Evolutionary conservation across 2,113 vertebrate genomes (phyloP).

Genomic region (Corythornis cristatus): DNA sequence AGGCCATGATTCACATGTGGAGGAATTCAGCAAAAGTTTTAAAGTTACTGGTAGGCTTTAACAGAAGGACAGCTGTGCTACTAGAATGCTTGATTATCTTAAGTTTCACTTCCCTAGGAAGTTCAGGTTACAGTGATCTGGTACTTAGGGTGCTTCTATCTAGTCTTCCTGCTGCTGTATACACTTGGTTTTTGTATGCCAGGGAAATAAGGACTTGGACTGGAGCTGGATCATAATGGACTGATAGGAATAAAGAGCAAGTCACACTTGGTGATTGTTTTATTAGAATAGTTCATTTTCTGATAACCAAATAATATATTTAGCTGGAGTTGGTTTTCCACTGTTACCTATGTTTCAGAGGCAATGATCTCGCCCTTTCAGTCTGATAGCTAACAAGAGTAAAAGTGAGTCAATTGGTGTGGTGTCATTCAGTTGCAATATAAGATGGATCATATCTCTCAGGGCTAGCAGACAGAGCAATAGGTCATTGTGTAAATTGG

Average conservation of each 20-base stretch:
- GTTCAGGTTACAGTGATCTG: background rate
- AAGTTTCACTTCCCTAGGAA: background rate
- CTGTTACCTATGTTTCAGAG: background rate
- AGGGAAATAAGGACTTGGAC: background rate
- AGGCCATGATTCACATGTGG: background rate
- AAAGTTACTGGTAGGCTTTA: background rate
- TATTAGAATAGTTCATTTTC: background rate
- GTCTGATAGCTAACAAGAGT: background rate
- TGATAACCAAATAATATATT: background rate
- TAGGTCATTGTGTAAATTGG: background rate
- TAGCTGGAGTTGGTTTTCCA: background rate
- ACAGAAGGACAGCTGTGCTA: background rate
- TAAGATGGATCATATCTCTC: background rate
- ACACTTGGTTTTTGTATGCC: background rate
- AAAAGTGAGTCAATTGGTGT: background rate
- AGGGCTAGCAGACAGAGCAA: background rate
- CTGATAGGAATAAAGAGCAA: background rate
- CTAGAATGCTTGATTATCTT: background rate
- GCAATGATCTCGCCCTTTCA: background rate
- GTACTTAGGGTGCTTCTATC: background rate
- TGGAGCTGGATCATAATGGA: background rate
- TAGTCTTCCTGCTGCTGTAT: background rate
- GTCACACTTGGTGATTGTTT: background rate
- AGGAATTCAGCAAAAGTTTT: background rate
- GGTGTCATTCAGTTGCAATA: background rate